Base-by-base conservation (phyloP, 2,888 invertebrate genomes). In the Lasioglossum oenotherae region DNA sequence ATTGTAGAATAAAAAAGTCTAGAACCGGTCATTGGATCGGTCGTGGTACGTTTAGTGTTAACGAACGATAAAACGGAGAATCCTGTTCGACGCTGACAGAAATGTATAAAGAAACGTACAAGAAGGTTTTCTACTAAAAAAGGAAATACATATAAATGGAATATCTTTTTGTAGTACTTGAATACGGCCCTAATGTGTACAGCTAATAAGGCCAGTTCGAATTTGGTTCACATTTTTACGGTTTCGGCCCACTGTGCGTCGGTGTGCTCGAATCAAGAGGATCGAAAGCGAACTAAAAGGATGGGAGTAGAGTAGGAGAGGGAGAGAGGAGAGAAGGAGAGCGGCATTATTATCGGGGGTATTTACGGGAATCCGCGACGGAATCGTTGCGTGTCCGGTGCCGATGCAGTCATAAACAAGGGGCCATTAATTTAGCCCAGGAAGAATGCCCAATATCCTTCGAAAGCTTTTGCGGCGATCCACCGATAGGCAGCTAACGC, bases 391-490 rank as follows among this genome's bases (percentile, higher is more conserved):
- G 94, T 94, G 94, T 92, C 92, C 92, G 91, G 91, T 89, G 88
- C 88, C 91, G 90, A 92, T 91, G 91, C 92, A 93, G 94, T 90
- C 94, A 92, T 95, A 95, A 95, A 95, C 93, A 94, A 94, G 92
- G 91, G 92, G 93, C 94, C 94, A 94, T 95, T 95, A 95, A 94
- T 94, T 94, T 93, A 92, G 91, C 93, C 92, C 53, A 92, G 91
- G 92, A 94, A 93, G 92, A 92, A 94, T 94, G 94, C 92, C 93
- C 93, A 93, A 94, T 94, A 94, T 94, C 91, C 93, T 93, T 89
- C 90, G 92, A 88, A 89, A 90, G 91, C 87, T 91, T 90, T 89
- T 84, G 87, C 88, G 90, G 91, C 90, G 91, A 91, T 90, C 87
- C 90, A 89, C 89, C 90, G 92, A 92, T 92, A 92, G 92, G 90